Percentiles rank a stretch among this genome's conserved stretches.
Conservation (phyloP, 2,888 invertebrate species). For the Stictocephala bisonia region DNA sequence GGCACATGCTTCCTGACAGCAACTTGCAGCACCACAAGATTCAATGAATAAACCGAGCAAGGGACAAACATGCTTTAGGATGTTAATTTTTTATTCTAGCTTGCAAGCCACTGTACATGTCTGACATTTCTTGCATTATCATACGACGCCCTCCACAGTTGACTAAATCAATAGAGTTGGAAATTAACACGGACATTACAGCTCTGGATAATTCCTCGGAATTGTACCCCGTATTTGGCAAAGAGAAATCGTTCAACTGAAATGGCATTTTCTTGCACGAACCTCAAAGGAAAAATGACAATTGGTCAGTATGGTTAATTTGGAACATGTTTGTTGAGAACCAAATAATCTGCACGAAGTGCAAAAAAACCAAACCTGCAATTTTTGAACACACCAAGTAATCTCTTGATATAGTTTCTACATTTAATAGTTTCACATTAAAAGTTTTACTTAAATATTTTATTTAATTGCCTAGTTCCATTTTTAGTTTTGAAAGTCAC, state of each 20-base stretch:
- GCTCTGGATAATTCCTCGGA: slow-evolving; percentile 14
- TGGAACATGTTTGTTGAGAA: slow-evolving; percentile 11
- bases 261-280: slow-evolving; percentile 28
- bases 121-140: slow-evolving; percentile 56
- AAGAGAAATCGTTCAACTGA: slow-evolving; percentile 29
- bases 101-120: slow-evolving; percentile 17
- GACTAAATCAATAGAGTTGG: slow-evolving; percentile 15
- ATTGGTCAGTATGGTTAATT: slow-evolving; percentile 39
- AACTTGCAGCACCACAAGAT: slow-evolving; percentile 36
- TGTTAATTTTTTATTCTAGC: slow-evolving; percentile 11
- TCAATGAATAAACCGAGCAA: slow-evolving; percentile 11
- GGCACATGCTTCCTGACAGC: slow-evolving; percentile 14
- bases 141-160: slow-evolving; percentile 58
- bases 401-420: slow-evolving; percentile 36
- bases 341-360: slow-evolving; percentile 40
- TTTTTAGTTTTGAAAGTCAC: slow-evolving; percentile 36
- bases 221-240: slow-evolving; percentile 14
- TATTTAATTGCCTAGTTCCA: slow-evolving; percentile 25
- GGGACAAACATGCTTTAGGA: slow-evolving; percentile 6
- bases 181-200: not conserved
- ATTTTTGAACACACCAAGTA: slow-evolving; percentile 41
- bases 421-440: slow-evolving; percentile 37
- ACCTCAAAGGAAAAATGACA: slow-evolving; percentile 19
- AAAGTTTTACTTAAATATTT: slow-evolving; percentile 21
- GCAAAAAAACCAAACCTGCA: slow-evolving; percentile 25